These are phyloP conservation scores for Chydorus sphaericus DNA, from an alignment of 2,888 invertebrate genomes.

Conservation along the genomic window DNA sequence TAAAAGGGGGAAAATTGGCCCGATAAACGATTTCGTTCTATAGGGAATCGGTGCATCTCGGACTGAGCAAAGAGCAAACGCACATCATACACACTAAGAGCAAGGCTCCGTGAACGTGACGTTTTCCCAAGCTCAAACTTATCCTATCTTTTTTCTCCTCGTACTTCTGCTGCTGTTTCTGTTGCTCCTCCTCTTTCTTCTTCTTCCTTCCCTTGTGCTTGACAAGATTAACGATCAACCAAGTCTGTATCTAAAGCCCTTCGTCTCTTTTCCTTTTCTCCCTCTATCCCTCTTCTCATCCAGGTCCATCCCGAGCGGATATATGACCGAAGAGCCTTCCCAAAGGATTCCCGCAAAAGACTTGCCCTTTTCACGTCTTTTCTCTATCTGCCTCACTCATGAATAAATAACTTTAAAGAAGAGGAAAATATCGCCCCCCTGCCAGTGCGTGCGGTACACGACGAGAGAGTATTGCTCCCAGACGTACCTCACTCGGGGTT, in stretches of 20 bases:
- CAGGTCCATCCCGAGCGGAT: no score
- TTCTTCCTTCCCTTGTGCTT: neutral
- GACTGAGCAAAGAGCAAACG: no score
- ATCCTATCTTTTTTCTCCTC: neutral
- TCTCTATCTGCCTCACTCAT: neutral
- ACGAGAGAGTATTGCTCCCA: neutral
- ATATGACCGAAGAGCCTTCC: no score
- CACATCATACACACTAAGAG: no score
- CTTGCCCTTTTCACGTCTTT: neutral
- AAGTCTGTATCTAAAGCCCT: neutral
- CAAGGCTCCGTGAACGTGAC: neutral
- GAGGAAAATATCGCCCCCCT: neutral
- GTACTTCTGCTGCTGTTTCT: neutral
- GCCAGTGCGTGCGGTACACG: neutral
- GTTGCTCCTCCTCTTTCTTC: neutral
- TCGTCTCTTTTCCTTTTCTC: neutral
- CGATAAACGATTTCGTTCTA: neutral
- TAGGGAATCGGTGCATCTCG: neutral
- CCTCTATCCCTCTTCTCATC: neutral
- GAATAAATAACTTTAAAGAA: neutral
- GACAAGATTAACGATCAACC: slow-evolving; percentile 7
- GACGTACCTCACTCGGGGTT: neutral
- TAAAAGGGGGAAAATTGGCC: neutral
- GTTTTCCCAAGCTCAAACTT: neutral
- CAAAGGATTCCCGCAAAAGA: no score